A percentile compares a stretch with the other conserved stretches of the same genome.
phyloP scores from a whole-genome alignment of 2,113 vertebrate species.

The Romanogobio albipinnatus region DNA sequence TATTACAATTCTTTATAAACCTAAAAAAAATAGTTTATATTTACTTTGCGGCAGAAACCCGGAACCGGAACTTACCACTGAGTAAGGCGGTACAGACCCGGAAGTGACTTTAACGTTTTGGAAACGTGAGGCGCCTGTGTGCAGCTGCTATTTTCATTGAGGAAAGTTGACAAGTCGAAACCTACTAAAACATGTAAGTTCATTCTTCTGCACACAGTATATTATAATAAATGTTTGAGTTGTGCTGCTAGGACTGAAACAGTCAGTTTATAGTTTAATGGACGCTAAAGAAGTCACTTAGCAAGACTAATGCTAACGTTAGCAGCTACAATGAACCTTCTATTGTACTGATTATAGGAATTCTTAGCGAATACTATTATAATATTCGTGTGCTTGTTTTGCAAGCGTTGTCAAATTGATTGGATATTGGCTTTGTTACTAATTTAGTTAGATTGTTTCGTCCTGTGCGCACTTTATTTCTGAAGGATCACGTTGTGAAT shows the following conservation, averaged over 20 bases:
- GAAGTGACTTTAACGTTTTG: constrained; percentile 21
- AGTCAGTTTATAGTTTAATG: neutral
- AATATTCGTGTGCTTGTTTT: neutral
- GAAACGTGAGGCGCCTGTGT: constrained; percentile 10
- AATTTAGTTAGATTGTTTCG: neutral
- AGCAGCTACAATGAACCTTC: neutral
- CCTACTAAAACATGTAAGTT: constrained; percentile 26
- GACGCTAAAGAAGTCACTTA: neutral
- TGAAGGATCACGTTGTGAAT: neutral
- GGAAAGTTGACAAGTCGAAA: neutral
- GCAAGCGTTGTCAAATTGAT: neutral
- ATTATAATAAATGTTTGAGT: neutral
- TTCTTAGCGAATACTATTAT: neutral
- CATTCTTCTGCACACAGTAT: neutral
- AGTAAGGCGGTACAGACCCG: neutral
- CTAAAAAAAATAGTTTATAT: neutral
- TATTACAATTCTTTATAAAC: neutral
- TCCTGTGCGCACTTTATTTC: neutral
- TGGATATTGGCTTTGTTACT: neutral
- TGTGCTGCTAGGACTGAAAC: neutral
- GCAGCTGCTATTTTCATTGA: neutral
- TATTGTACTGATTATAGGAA: neutral
- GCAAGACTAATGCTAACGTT: constrained; percentile 5
- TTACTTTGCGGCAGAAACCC: neutral
- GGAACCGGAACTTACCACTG: constrained; percentile 4